phyloP scores from a whole-genome alignment of 2,113 vertebrate genomes.

The Hyperopisus bebe region DNA sequence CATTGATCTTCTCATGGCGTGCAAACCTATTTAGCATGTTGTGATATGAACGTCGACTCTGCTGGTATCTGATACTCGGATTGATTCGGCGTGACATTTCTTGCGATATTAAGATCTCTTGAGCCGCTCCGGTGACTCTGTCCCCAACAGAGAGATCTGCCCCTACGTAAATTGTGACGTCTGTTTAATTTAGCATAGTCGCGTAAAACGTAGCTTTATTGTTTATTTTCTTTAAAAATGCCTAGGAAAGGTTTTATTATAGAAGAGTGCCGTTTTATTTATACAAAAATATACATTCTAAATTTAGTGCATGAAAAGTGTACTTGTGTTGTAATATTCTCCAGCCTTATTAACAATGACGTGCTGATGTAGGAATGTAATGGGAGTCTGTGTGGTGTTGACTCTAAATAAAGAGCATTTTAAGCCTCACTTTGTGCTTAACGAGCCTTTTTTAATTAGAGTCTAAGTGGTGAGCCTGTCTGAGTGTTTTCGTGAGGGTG shows the following conservation, averaged over 20 bases:
- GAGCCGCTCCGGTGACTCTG: not conserved
- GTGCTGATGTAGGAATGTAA: not conserved
- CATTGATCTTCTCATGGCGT: not conserved
- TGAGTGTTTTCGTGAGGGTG: not conserved
- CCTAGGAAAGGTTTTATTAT: not conserved
- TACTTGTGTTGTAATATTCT: not conserved
- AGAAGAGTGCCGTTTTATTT: not conserved
- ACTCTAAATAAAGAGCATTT: not conserved
- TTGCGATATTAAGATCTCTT: not conserved
- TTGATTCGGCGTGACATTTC: not conserved
- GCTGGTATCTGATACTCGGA: not conserved
- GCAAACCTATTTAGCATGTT: not conserved
- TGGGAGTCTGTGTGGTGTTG: not conserved
- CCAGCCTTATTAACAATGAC: not conserved
- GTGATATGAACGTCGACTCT: not conserved
- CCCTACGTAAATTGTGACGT: not conserved
- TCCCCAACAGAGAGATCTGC: not conserved
- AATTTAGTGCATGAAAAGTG: not conserved
- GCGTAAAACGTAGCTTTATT: not conserved
- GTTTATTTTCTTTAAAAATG: not conserved
- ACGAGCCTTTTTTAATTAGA: not conserved
- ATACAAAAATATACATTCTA: not conserved
- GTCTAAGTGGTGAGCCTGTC: not conserved
- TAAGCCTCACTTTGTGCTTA: not conserved
- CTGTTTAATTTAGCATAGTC: not conserved